Conservation (phyloP, 2,888 invertebrate species). For the Lysandra coridon region DNA sequence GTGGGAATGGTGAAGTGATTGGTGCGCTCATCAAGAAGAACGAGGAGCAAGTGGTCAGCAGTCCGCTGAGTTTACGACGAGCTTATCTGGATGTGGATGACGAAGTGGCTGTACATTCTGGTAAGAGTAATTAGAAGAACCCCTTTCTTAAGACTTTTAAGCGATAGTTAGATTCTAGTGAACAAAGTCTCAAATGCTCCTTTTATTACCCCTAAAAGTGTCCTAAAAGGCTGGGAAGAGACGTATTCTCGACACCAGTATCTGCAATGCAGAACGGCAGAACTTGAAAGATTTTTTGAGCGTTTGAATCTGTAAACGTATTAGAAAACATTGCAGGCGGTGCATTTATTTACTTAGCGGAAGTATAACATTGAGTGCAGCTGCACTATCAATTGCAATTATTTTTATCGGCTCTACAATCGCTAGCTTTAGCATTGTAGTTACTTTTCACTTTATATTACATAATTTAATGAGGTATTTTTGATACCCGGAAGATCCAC, state of each 20-base stretch:
- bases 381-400: neutral
- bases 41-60: conserved; percentile 67
- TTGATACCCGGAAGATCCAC: neutral
- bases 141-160: neutral
- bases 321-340: neutral
- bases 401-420: neutral
- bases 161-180: neutral
- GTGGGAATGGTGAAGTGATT: conserved; percentile 68
- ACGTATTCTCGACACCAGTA: neutral
- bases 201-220: neutral
- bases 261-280: neutral
- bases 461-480: neutral
- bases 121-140: conserved; percentile 64
- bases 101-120: conserved; percentile 86
- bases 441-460: neutral
- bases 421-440: neutral
- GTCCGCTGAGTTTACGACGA: conserved; percentile 71
- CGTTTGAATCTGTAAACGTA: neutral
- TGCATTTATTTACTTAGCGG: neutral
- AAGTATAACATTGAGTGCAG: neutral
- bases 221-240: neutral
- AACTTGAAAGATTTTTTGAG: neutral
- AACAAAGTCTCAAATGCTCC: neutral
- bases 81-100: conserved; percentile 82
- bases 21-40: conserved; percentile 73